Base-by-base conservation (phyloP, 2,888 invertebrate species). In the Cataglyphis albicans region DNA sequence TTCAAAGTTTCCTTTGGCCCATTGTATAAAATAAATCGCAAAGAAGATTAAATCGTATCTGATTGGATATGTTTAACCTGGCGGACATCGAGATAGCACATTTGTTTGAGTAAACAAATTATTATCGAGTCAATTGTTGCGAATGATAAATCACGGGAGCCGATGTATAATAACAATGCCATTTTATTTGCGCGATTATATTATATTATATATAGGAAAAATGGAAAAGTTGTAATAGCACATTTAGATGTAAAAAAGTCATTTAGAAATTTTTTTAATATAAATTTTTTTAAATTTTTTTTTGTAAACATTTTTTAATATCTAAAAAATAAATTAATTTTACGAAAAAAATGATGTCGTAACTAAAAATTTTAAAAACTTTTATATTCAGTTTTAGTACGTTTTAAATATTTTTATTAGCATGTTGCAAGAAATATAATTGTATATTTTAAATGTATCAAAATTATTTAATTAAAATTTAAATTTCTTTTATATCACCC, bases 1-100 rank as follows among this genome's bases (percentile, higher is more conserved):
- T 64, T 41, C 12, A 1, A 52, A 52, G 18, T 7, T 74, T 64
- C 35, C 74, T 61, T 63, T 44, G 6, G 21, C 18, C 29, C 35
- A 41, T 32, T 35, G 15, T 44, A 57, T 18, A n/a, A 35, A 78
- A 78, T 78, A 68, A 80, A 78, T 52, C 4, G 35, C 44, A 10
- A 55, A 59, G 68, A 61, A 70, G 55, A n/a, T 78, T 59, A 44
- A 32, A 38, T 32, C 12, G 6, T 44, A 25, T 9, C 7, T 21
- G 32, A 57, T 38, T 35, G 35, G 44, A 59, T 57, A 32, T 21
- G 68, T 18, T 44, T 78, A 68, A 78, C 7, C 4, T n/a, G 21
- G 15, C 18, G 41, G 6, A 44, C 15, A 10, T 29, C 15, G 25
- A 15, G 21, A 25, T 65, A 7, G 29, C 29, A 78, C n/a, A 21